Evolutionary conservation across 2,797 vertebrate genomes (phyloP).

Genomic region (Tadarida brasiliensis): DNA sequence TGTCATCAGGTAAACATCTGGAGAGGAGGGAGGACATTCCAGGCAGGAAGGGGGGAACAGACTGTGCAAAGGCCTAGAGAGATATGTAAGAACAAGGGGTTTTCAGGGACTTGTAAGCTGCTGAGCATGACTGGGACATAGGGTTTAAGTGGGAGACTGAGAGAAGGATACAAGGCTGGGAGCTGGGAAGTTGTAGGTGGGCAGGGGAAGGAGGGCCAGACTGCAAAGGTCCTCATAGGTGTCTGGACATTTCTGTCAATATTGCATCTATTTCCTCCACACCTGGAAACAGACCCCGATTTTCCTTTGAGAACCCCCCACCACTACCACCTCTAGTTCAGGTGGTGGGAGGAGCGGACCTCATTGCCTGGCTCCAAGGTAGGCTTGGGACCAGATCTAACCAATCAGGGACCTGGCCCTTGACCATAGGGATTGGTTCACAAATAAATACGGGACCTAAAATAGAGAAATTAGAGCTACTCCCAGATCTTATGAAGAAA

Average conservation of each 20-base stretch:
- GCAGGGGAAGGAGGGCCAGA: background rate
- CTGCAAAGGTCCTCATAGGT: background rate
- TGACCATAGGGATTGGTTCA: background rate
- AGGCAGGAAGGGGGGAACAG: background rate
- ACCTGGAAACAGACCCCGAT: background rate
- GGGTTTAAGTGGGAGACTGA: background rate
- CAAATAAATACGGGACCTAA: background rate
- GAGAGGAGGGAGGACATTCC: background rate
- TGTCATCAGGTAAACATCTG: too few relatives aligned
- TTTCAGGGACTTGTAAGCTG: background rate
- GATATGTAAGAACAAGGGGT: rapidly evolving
- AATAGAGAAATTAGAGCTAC: background rate
- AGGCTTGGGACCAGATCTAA: background rate
- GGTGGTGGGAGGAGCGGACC: background rate
- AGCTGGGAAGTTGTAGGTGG: background rate
- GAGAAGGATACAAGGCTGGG: background rate
- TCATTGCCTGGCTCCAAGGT: background rate
- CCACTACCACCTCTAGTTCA: background rate
- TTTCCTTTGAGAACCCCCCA: background rate
- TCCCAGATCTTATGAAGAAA: background rate
- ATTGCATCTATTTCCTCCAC: background rate
- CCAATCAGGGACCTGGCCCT: background rate
- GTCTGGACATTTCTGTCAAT: background rate
- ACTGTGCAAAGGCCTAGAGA: background rate
- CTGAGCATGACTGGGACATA: background rate